Base-by-base conservation (phyloP, 2,113 vertebrate genomes). In the Irena cyanogastra region DNA sequence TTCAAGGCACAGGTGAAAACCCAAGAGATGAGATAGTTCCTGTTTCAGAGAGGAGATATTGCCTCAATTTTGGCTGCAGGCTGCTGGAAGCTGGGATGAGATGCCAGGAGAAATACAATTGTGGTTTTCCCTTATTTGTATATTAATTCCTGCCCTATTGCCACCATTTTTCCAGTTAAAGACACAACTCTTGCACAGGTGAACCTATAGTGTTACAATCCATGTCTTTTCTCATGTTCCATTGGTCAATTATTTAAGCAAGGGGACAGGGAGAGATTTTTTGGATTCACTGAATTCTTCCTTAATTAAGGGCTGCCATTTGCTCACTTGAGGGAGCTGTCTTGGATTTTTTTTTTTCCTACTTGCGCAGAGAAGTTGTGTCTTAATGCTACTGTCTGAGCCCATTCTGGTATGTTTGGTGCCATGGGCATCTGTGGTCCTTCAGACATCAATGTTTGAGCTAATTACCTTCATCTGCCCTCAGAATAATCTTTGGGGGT, bases 151-250 rank as follows among this genome's bases (percentile, higher is more conserved):
- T 24, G 26, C 7, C 4, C 37, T 75, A 37, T 45, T 11, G 2
- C 20, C 5, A 16, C 15, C 22, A 8, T 30, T 75, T 33, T 39
- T 31, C 27, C 2, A 45, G 5, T 22, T 59, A 37, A 39, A 89
- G 15, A 49, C 21, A 45, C 0, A 1, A 20, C 10, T 57, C n/a
- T 44, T 63, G 16, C 1, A 1, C 15, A 75, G 33, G 22, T 42
- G 52, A 83, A 50, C 26, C 7, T 37, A 11, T 13, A 20, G 8
- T 53, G 11, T 66, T 45, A 19, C 9, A 2, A 42, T 42, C 16
- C 77, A 6, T 23, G 20, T 17, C 12, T 64, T 45, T 76, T 76
- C 44, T 59, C 30, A 47, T 30, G 2, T 64, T 79, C 11, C 13
- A 75, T 64, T 39, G 13, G 64, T 64, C 3, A 72, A 42, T 61